Conservation (phyloP, 2,888 invertebrate species). For the Drosophila sordidapex region DNA sequence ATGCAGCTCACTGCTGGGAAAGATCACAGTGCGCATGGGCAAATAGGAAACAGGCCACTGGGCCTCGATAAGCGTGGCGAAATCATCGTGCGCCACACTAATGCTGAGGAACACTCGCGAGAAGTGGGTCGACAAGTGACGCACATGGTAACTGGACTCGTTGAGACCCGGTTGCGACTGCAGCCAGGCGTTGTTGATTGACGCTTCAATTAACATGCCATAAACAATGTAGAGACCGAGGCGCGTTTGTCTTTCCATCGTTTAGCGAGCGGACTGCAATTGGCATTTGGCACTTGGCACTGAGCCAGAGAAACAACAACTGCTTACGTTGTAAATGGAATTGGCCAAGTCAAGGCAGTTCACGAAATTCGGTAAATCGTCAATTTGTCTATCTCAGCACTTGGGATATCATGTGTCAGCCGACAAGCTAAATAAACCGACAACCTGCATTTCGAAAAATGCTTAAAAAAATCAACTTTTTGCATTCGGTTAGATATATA, state of each 20-base stretch:
- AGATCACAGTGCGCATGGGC: conserved; percentile 66
- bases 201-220: conserved; percentile 20
- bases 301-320: conserved; percentile 21
- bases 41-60: conserved; percentile 80
- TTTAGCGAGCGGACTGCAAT: conserved; percentile 38
- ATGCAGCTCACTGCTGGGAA: conserved; percentile 69
- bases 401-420: conserved; percentile 50
- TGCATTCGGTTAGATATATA: not conserved
- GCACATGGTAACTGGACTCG: conserved; percentile 79
- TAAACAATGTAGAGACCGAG: conserved; percentile 21
- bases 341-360: conserved; percentile 42
- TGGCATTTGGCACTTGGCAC: conserved; percentile 21
- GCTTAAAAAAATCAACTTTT: not conserved
- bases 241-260: conserved; percentile 45
- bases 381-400: conserved; percentile 60
- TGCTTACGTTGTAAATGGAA: conserved; percentile 54
- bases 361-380: conserved; percentile 33
- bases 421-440: conserved; percentile 24
- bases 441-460: conserved; percentile 36
- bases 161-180: conserved; percentile 76
- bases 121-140: conserved; percentile 80
- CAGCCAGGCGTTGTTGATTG: conserved; percentile 61
- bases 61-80: conserved; percentile 81
- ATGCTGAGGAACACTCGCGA: conserved; percentile 81
- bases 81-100: conserved; percentile 59